Conservation (phyloP, 2,888 invertebrate genomes). For the Germaria angustata region DNA sequence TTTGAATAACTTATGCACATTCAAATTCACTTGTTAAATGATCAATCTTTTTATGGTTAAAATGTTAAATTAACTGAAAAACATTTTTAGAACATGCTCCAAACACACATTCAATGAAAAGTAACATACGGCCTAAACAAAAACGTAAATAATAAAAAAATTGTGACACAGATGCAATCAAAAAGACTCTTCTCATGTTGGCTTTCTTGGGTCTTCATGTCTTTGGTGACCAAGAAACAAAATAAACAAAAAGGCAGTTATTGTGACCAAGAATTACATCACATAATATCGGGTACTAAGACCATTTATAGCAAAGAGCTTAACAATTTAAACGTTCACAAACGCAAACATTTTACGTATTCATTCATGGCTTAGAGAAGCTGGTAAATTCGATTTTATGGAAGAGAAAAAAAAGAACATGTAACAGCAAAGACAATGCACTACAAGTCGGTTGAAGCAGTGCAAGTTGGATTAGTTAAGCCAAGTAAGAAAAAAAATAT, state of each 20-base stretch:
- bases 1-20: slow-evolving; percentile 64
- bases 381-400: neutral
- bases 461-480: too few species aligned
- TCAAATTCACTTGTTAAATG: slow-evolving; percentile 65
- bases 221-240: neutral
- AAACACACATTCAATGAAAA: neutral
- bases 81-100: slow-evolving; percentile 54
- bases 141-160: slow-evolving; percentile 17
- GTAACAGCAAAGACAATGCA: slow-evolving; percentile 2
- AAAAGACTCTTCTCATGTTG: neutral
- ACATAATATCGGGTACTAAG: slow-evolving; percentile 52
- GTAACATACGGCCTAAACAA: neutral
- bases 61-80: slow-evolving; percentile 64
- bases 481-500: too few species aligned
- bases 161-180: slow-evolving; percentile 41
- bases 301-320: slow-evolving; percentile 55
- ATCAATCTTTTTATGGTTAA: slow-evolving; percentile 66
- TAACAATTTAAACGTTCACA: neutral
- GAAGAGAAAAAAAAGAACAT: neutral
- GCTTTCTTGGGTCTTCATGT: neutral
- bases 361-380: too few species aligned
- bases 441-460: slow-evolving; percentile 42
- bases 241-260: slow-evolving; percentile 40
- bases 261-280: slow-evolving; percentile 47
- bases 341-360: slow-evolving; percentile 29